Percentiles rank a stretch among this genome's conserved stretches.
These are phyloP conservation scores for Ptychodera flava DNA, from an alignment of 35 echinoderm and acorn worm genomes.

Conservation along the genomic window DNA sequence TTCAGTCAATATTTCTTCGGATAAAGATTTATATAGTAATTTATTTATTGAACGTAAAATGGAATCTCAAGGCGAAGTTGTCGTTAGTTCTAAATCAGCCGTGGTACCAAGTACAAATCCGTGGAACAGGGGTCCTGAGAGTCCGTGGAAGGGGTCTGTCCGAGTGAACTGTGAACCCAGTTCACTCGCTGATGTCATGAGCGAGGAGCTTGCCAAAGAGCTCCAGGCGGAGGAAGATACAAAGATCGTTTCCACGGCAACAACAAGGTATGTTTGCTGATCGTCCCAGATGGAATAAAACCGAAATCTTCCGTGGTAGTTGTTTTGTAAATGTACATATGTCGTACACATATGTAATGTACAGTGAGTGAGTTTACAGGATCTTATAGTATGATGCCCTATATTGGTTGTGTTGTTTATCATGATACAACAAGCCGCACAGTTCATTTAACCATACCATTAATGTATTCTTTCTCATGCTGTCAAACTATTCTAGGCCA, in stretches of 20 bases:
- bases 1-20: background rate
- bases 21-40: background rate
- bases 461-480: too few relatives aligned
- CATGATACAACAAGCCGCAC: too few relatives aligned
- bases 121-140: background rate
- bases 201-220: slow-evolving; percentile 83
- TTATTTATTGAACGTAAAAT: background rate
- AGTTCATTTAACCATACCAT: too few relatives aligned
- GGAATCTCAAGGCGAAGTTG: background rate
- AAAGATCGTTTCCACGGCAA: background rate
- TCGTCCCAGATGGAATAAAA: too few relatives aligned
- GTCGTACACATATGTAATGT: background rate
- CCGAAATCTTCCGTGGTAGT: too few relatives aligned
- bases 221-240: slow-evolving; percentile 74
- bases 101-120: background rate
- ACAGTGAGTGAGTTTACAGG: background rate
- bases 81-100: background rate
- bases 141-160: background rate
- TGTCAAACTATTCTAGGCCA: too few relatives aligned
- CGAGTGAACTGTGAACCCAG: slow-evolving; percentile 10
- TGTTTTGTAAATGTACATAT: background rate
- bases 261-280: background rate
- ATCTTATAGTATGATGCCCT: background rate
- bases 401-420: slow-evolving; percentile 6
- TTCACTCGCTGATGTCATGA: slow-evolving; percentile 83